Base-by-base conservation (phyloP, 2,888 invertebrate genomes). In the Creontiades dilutus region DNA sequence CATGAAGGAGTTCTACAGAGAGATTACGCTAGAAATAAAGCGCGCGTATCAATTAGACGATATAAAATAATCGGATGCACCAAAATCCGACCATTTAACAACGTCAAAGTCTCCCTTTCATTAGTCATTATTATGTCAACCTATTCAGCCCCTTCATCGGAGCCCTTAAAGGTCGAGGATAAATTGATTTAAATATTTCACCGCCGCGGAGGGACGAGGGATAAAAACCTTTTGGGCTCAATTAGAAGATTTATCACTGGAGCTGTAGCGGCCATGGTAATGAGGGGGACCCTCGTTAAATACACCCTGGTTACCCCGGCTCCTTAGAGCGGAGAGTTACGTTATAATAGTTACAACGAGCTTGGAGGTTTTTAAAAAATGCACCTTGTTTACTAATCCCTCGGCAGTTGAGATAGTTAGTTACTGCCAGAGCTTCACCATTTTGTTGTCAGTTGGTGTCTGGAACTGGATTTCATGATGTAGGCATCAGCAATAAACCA, bases 371-470 rank as follows among this genome's bases (percentile, higher is more conserved):
- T 11, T 68, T 68, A 37, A 37, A 23, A 12, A 68, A 68, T 68
- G 68, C 68, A 68, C 68, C 68, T 68, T 68, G 68, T 68, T 68
- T 68, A 68, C 68, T 68, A 68, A 68, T 68, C 68, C 68, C 27
- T 68, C 68, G 68, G 68, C 5, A 68, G 68, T 68, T 68, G 68
- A 7, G 68, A 68, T 68, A 68, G 2, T 68, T 68, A 4, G 68
- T 23, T 68, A 68, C 68, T 68, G 68, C 23, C 68, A 23, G 68
- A 23, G 23, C 68, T 23, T 68, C 5, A 68, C 23, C 27, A 68
- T 9, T 68, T 68, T 68, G 9, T 68, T 68, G 68, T 68, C 68
- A 13, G 23, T 23, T 19, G 19, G 68, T 68, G 23, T 19, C 27
- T 23, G 1, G 68, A 23, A 19, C 68, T 23, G 68, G 68, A 68